These are phyloP conservation scores for Lasioglossum pauxillum DNA, from an alignment of 2,888 invertebrate species.

Conservation along the genomic window DNA sequence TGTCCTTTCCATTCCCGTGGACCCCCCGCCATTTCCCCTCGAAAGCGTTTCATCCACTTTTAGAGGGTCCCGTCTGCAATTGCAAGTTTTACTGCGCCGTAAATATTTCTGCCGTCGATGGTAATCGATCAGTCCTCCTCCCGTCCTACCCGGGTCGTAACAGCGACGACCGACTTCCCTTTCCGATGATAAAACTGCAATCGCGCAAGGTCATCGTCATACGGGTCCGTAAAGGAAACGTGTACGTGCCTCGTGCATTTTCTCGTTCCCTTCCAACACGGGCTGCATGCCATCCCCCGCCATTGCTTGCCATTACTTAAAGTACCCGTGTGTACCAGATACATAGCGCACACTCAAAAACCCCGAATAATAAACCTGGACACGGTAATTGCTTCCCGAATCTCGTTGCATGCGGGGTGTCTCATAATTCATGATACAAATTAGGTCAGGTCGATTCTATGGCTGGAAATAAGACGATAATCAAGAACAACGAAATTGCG, in stretches of 20 bases:
- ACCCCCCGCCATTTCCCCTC: background rate
- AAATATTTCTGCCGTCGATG: constrained; percentile 61
- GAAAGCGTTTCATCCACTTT: constrained; percentile 30
- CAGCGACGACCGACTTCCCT: constrained; percentile 25
- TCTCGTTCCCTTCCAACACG: background rate
- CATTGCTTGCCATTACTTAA: background rate
- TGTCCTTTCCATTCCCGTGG: background rate
- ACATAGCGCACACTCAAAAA: background rate
- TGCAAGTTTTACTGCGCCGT: constrained; percentile 58
- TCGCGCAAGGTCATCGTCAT: background rate
- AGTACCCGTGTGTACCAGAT: background rate
- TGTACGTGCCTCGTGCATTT: background rate
- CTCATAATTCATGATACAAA: no score
- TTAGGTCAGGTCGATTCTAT: no score
- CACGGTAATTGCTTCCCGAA: background rate
- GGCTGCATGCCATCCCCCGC: background rate
- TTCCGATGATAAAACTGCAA: constrained; percentile 40
- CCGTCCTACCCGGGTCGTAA: constrained; percentile 7
- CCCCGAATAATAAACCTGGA: background rate
- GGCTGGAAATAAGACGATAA: no score
- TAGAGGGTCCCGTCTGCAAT: constrained; percentile 38
- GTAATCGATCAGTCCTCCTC: constrained; percentile 49
- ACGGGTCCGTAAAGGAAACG: background rate
- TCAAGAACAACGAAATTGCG: no score
- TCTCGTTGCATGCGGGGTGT: no score